phyloP scores from a whole-genome alignment of 2,888 invertebrate species.

The Drosophila mulleri region DNA sequence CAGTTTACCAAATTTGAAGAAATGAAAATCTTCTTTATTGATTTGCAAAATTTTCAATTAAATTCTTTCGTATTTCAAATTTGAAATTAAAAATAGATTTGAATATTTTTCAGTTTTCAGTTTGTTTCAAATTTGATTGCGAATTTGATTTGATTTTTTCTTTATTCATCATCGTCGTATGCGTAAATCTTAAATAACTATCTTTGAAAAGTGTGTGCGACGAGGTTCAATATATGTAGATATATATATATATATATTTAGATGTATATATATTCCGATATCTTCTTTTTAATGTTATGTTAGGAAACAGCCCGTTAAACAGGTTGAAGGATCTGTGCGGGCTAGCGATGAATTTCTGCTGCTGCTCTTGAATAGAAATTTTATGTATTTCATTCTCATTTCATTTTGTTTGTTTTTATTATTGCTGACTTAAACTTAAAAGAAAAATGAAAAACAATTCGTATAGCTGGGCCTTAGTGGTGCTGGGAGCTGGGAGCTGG shows the following conservation, averaged over 20 bases:
- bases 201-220: conserved; percentile 78
- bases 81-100: not conserved
- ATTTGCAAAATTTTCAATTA: not conserved
- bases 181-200: conserved; percentile 68
- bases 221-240: conserved; percentile 41
- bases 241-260: conserved; percentile 21
- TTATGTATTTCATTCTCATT: not conserved
- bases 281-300: conserved; percentile 15
- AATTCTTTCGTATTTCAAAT: conserved; percentile 13
- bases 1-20: not conserved
- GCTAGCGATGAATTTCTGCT: conserved; percentile 19
- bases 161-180: conserved; percentile 22
- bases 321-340: conserved; percentile 13
- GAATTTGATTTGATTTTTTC: conserved; percentile 29
- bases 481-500: conserved; percentile 5
- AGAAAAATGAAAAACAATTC: conserved; percentile 76
- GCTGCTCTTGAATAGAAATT: conserved; percentile 11
- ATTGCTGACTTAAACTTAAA: conserved; percentile 62
- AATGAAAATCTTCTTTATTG: not conserved
- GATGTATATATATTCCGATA: conserved; percentile 26
- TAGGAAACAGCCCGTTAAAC: conserved; percentile 31
- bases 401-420: conserved; percentile 46
- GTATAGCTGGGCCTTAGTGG: conserved; percentile 72
- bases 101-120: not conserved
- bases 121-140: conserved; percentile 20